Evolutionary conservation across 2,797 vertebrate genomes (phyloP).

Genomic region (Schizothorax lantsangensis): DNA sequence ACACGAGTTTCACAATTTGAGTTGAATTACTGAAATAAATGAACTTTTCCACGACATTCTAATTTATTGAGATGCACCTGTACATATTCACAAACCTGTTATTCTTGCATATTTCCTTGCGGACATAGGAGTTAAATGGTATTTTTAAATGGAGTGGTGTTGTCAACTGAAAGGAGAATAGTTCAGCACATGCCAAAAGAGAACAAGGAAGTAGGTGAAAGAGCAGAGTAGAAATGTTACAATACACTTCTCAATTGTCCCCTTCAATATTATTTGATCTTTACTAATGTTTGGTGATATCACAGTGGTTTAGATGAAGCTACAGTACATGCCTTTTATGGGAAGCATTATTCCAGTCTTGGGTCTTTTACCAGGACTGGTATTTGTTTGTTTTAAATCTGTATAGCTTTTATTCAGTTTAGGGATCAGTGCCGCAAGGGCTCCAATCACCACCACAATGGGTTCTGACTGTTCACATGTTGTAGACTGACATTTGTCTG

Average conservation of each 20-base stretch:
- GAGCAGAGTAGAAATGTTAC: not conserved
- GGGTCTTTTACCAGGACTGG: not conserved
- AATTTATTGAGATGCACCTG: too few relatives aligned
- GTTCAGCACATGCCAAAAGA: constrained; percentile 7
- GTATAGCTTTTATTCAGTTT: not conserved
- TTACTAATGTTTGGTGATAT: not conserved
- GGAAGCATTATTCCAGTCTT: not conserved
- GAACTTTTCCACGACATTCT: too few relatives aligned
- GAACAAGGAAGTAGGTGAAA: constrained; percentile 15
- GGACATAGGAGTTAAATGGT: not conserved
- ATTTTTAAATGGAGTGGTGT: not conserved
- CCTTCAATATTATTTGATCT: not conserved
- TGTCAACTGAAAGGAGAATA: not conserved
- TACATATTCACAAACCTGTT: not conserved
- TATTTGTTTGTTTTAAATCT: constrained; percentile 7
- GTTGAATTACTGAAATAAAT: too few relatives aligned
- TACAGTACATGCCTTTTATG: not conserved
- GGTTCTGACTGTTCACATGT: not conserved
- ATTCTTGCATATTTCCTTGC: not conserved
- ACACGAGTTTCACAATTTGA: too few relatives aligned
- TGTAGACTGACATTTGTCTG: not conserved
- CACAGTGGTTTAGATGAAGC: not conserved
- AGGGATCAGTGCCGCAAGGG: not conserved
- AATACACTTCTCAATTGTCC: not conserved
- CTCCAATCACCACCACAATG: not conserved